A percentile compares a stretch with the other conserved stretches of the same genome.
These are phyloP conservation scores for Schrankia costaestrigalis DNA, from an alignment of 2,888 invertebrate genomes.

Conservation along the genomic window DNA sequence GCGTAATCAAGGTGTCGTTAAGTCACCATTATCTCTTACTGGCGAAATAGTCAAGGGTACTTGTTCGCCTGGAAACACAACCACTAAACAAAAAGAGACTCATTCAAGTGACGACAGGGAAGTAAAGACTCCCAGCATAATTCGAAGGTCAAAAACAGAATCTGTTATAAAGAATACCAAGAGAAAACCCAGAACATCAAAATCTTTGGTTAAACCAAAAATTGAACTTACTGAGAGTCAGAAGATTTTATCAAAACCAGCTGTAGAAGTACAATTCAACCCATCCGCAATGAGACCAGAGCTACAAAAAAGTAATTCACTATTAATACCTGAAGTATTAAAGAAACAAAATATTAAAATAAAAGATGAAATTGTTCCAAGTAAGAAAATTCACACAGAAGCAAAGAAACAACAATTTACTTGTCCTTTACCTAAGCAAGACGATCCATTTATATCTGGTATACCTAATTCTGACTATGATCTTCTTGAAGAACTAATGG, in stretches of 20 bases:
- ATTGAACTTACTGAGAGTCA: conserved; percentile 7
- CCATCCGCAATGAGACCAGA: not conserved
- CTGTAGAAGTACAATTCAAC: conserved; percentile 6
- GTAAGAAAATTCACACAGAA: conserved; percentile 18
- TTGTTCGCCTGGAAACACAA: not conserved
- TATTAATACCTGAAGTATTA: conserved; percentile 4
- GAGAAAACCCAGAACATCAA: too few relatives aligned
- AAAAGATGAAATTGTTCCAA: conserved; percentile 8
- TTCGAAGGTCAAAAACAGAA: conserved; percentile 12
- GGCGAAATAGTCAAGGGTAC: conserved; percentile 3
- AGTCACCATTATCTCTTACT: not conserved
- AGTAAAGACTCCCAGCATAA: conserved; percentile 1
- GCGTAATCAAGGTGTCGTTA: conserved; percentile 28
- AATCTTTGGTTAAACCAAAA: too few relatives aligned
- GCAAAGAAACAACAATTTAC: conserved; percentile 32
- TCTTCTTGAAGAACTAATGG: conserved; percentile 70
- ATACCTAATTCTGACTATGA: conserved; percentile 66
- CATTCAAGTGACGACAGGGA: not conserved
- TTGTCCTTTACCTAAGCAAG: conserved; percentile 31
- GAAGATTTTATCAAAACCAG: conserved; percentile 3
- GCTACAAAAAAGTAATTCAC: not conserved
- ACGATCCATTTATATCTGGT: conserved; percentile 58
- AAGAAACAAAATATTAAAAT: conserved; percentile 13
- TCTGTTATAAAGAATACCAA: conserved; percentile 15
- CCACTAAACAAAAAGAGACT: not conserved